Evolutionary conservation across 2,888 invertebrate genomes (phyloP).

Genomic region (Papilio gigon): DNA sequence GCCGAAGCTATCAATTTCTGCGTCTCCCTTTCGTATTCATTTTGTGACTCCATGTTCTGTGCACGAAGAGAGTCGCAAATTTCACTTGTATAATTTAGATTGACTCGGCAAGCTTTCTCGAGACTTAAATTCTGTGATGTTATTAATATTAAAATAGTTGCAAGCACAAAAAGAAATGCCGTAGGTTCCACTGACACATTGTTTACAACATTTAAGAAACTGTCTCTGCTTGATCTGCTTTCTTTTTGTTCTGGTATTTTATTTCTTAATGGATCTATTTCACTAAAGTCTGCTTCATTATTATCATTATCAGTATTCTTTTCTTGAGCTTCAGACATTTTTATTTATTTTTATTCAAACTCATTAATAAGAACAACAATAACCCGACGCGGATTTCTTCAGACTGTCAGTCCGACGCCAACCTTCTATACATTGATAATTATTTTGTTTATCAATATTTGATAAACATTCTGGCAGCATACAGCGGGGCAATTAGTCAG

Average conservation of each 20-base stretch:
- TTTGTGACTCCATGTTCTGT: slow-evolving; percentile 82
- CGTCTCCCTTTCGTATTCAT: slow-evolving; percentile 81
- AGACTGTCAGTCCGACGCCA: slow-evolving; percentile 2
- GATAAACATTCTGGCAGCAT: slow-evolving; percentile 11
- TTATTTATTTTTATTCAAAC: background rate
- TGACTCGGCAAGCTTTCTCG: slow-evolving; percentile 92
- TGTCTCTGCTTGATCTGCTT: slow-evolving; percentile 52
- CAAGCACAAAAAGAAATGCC: slow-evolving; percentile 58
- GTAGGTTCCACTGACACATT: slow-evolving; percentile 70
- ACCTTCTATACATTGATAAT: background rate
- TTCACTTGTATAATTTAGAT: slow-evolving; percentile 85
- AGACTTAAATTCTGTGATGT: slow-evolving; percentile 91
- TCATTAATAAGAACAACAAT: slow-evolving; percentile 8
- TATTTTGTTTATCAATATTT: slow-evolving; percentile 17
- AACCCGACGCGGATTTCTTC: background rate
- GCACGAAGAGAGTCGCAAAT: slow-evolving; percentile 88
- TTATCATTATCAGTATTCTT: slow-evolving; percentile 39
- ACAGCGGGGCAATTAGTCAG: slow-evolving; percentile 1
- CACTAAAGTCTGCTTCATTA: slow-evolving; percentile 47
- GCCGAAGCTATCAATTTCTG: slow-evolving; percentile 87
- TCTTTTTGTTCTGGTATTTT: slow-evolving; percentile 38
- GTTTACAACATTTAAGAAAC: slow-evolving; percentile 47
- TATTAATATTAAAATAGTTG: slow-evolving; percentile 79
- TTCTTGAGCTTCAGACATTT: slow-evolving; percentile 17
- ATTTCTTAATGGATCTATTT: slow-evolving; percentile 54